phyloP scores from a whole-genome alignment of 2,797 vertebrate genomes.

The Macrochelys suwanniensis region DNA sequence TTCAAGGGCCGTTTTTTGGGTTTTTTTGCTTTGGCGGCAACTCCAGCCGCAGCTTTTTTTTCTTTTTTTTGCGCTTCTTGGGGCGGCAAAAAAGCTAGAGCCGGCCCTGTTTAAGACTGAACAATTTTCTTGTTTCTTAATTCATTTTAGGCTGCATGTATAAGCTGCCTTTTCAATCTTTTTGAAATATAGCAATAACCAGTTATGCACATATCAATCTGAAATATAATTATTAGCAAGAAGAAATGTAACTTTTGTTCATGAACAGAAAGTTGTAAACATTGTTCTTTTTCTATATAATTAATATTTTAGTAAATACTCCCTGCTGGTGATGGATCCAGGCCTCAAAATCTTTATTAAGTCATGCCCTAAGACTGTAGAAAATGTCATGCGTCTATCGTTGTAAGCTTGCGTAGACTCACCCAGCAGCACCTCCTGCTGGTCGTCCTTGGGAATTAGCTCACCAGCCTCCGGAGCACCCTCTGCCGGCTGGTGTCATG shows the following conservation, averaged over 20 bases:
- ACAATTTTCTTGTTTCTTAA: background rate
- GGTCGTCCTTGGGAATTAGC: no score
- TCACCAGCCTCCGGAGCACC: no score
- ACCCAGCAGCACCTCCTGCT: no score
- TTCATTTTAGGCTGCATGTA: background rate
- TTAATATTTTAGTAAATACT: background rate
- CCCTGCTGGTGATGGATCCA: background rate
- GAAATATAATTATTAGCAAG: background rate
- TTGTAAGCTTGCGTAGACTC: no score
- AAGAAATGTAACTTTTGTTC: background rate
- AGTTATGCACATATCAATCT: background rate
- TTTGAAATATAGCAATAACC: background rate
- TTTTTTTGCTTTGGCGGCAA: no score
- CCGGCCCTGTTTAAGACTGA: background rate
- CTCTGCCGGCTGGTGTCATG: no score
- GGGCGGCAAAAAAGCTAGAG: no score
- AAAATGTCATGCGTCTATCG: background rate
- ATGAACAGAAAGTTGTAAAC: background rate
- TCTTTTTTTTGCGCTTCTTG: no score
- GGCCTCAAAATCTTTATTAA: background rate
- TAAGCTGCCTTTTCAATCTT: background rate
- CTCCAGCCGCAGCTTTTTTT: no score
- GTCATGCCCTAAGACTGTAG: background rate
- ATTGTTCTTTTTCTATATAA: background rate
- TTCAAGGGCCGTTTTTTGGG: no score